Conservation (phyloP, 2,888 invertebrate genomes). For the Mesoligia furuncula region DNA sequence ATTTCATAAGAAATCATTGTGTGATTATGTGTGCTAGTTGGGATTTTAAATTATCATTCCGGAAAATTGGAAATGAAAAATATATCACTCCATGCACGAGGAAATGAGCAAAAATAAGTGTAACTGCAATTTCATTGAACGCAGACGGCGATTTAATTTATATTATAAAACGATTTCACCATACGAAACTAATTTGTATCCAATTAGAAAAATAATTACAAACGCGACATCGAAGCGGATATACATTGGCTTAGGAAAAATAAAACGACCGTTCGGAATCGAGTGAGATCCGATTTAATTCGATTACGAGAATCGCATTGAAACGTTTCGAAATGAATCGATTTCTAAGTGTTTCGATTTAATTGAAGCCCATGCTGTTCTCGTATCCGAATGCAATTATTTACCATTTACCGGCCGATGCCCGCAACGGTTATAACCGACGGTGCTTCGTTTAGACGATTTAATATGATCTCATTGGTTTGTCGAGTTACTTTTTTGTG, state of each 20-base stretch:
- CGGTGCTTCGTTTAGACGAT: conserved; percentile 55
- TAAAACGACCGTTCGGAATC: conserved; percentile 62
- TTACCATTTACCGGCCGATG: conserved; percentile 74
- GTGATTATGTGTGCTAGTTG: neutral
- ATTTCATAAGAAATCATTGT: no score
- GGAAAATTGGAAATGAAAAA: neutral
- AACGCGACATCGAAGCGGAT: conserved; percentile 49
- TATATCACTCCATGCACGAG: neutral
- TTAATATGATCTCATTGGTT: conserved; percentile 35
- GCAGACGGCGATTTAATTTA: conserved; percentile 31
- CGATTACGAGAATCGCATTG: conserved; percentile 74
- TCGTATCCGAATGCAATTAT: conserved; percentile 75
- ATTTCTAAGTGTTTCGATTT: conserved; percentile 79
- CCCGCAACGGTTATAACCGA: conserved; percentile 67
- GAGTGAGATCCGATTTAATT: conserved; percentile 74
- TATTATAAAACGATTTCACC: conserved; percentile 28
- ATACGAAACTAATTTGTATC: conserved; percentile 60
- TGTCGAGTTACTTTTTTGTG: conserved; percentile 40
- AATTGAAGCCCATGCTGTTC: conserved; percentile 71
- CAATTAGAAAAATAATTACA: conserved; percentile 67
- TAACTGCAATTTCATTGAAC: conserved; percentile 14
- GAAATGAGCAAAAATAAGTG: conserved; percentile 6
- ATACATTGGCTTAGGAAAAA: conserved; percentile 56
- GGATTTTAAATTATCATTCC: neutral
- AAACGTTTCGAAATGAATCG: conserved; percentile 72